phyloP scores from a whole-genome alignment of 1,140 invertebrate genomes.

The Heliconius melpomene region DNA sequence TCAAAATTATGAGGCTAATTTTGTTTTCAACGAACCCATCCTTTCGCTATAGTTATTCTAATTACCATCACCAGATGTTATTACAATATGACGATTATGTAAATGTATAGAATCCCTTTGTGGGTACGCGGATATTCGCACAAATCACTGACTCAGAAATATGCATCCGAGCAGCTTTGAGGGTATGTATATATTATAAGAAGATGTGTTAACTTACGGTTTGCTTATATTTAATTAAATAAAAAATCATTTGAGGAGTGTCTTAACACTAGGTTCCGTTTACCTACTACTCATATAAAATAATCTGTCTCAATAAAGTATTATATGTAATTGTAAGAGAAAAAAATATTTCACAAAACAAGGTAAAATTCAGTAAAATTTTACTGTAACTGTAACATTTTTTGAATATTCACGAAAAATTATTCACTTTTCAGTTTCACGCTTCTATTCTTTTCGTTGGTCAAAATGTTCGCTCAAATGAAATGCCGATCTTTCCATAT shows the following conservation, averaged over 20 bases:
- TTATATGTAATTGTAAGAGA: neutral
- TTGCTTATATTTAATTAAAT: neutral
- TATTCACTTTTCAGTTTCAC: constrained; percentile 5
- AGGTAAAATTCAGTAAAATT: neutral
- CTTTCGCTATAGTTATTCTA: constrained; percentile 2
- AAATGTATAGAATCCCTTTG: constrained; percentile 19
- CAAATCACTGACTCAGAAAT: constrained; percentile 24
- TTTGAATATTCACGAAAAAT: constrained; percentile 17
- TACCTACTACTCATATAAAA: too few relatives aligned
- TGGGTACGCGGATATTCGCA: neutral
- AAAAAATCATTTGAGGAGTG: too few relatives aligned
- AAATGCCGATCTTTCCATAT: neutral
- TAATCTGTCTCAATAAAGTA: too few relatives aligned
- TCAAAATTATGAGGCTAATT: too few relatives aligned
- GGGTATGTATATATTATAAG: neutral
- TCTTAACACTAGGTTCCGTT: too few relatives aligned
- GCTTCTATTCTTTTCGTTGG: constrained; percentile 14
- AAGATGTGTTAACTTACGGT: neutral
- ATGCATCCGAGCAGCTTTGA: neutral
- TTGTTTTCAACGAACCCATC: too few relatives aligned
- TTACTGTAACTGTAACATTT: constrained; percentile 13
- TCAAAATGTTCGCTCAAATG: constrained; percentile 13
- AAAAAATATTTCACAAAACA: neutral
- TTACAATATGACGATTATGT: constrained; percentile 22
- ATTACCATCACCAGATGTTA: neutral